These are phyloP conservation scores for Bombus superbus DNA, from an alignment of 1,140 invertebrate species.

Conservation along the genomic window DNA sequence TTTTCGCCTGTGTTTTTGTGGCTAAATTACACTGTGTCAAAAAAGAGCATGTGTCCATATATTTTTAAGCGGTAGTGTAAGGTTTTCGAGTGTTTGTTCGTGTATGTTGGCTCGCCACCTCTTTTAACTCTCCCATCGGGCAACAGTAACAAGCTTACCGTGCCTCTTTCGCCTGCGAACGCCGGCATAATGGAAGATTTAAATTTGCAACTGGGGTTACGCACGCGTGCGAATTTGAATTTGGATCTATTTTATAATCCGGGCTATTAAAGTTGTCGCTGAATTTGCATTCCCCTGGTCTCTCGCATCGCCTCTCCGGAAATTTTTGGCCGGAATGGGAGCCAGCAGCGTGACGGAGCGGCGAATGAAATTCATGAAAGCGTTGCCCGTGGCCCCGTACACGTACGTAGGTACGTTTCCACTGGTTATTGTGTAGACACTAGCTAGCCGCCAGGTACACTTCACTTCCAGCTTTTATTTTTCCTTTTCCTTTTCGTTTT, in stretches of 20 bases:
- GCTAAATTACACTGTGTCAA: too few relatives aligned
- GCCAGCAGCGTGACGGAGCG: slow-evolving; percentile 49
- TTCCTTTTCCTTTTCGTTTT: neutral
- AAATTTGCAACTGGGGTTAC: slow-evolving; percentile 57
- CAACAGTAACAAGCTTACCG: slow-evolving; percentile 40
- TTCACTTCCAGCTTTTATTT: neutral
- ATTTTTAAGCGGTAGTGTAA: neutral
- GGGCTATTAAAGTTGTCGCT: slow-evolving; percentile 63
- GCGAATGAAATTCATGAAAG: slow-evolving; percentile 61
- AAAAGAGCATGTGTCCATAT: too few relatives aligned
- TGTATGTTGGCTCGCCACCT: neutral
- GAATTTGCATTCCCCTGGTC: slow-evolving; percentile 57
- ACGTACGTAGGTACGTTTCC: slow-evolving; percentile 12
- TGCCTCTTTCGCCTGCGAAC: slow-evolving; percentile 24
- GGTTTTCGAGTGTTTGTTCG: neutral
- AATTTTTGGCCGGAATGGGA: slow-evolving; percentile 58
- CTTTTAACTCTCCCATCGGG: slow-evolving; percentile 1
- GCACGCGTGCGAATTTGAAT: slow-evolving; percentile 50
- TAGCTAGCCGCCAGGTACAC: neutral
- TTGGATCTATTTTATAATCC: slow-evolving; percentile 67
- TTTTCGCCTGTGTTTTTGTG: too few relatives aligned
- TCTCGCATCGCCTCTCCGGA: slow-evolving; percentile 37
- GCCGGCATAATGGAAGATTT: slow-evolving; percentile 65
- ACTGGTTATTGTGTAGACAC: slow-evolving; percentile 38
- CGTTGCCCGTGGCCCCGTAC: neutral